Evolutionary conservation across 53 echinoderm and acorn worm genomes (phyloP), one percentile per base, ranked within the genome.

Genomic region (Henricia sp.): DNA sequence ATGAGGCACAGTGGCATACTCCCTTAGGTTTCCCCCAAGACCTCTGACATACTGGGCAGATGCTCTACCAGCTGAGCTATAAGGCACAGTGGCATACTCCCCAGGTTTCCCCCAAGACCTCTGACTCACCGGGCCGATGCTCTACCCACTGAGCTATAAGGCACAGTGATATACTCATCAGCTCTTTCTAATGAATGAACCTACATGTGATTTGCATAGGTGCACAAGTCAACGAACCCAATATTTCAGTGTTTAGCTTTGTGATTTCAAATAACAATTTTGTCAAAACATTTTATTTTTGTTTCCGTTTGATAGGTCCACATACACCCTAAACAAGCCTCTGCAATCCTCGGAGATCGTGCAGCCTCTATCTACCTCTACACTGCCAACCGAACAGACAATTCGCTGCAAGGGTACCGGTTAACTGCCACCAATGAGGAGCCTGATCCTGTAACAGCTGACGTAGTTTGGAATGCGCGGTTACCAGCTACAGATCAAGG

Each of bases 391-490:
- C 53, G 86, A 3, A 48, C 77, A 0, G 55, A 77, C 0, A 94
- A 87, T 6, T 48, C 70, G 16, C 60, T 96, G 50, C 69, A 84
- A 41, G 97, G 97, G 29, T 92, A 92, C 83, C 58, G 85, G 54
- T 70, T 96, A 13, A 72, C 55, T 21, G 63, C 70, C 13, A 1
- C 54, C 1, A 72, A 37, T n/a, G 37, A 62, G 35, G 75, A 29
- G 5, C 11, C 65, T 8, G 82, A 60, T 0, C 51, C 74, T 16
- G 38, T 94, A 3, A 50, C n/a, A 27, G 92, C 93, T 3, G 85
- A 90, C 23, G 83, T 73, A 32, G 82, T 96, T 13, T 96, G 96
- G 96, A 87, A 94, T 74, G 92, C 94, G 2, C 94, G 88, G 77
- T 82, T 97, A 53, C 97, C 92, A 43, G 85, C 90, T 19, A 58